phyloP scores from a whole-genome alignment of 2,888 invertebrate genomes.

The Eubasilissa splendida region DNA sequence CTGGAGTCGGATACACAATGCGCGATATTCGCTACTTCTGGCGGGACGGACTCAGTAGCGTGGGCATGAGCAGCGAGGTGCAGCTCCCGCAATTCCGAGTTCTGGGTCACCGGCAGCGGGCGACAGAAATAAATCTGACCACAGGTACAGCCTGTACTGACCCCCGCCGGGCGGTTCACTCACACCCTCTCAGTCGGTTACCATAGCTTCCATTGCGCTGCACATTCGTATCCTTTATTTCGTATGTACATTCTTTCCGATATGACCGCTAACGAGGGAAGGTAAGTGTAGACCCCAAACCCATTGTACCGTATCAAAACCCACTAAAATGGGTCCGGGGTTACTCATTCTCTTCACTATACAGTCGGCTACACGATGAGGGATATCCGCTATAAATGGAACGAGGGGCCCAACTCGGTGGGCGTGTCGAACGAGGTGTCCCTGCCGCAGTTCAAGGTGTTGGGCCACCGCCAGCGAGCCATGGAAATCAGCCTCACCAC shows the following conservation, averaged over 20 bases:
- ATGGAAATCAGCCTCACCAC: conserved; percentile 97
- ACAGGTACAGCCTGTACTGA: conserved; percentile 82
- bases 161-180: conserved; percentile 46
- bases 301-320: conserved; percentile 64
- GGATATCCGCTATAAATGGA: conserved; percentile 98
- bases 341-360: conserved; percentile 60
- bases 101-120: conserved; percentile 95
- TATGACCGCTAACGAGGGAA: conserved; percentile 43
- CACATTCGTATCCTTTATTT: conserved; percentile 42
- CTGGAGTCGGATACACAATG: conserved; percentile 97
- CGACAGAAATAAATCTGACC: conserved; percentile 94
- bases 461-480: conserved; percentile 95
- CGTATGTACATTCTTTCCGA: conserved; percentile 37
- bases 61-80: conserved; percentile 96
- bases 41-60: conserved; percentile 93
- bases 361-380: conserved; percentile 98
- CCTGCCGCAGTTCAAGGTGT: conserved; percentile 97
- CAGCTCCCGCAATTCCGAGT: conserved; percentile 98
- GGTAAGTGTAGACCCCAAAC: conserved; percentile 60
- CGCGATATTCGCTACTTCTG: conserved; percentile 97
- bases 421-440: conserved; percentile 96
- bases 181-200: conserved; percentile 41
- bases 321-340: conserved; percentile 74
- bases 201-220: conserved; percentile 44
- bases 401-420: conserved; percentile 95